Conservation (phyloP, 2,113 vertebrate species). For the Ptyas mucosa region DNA sequence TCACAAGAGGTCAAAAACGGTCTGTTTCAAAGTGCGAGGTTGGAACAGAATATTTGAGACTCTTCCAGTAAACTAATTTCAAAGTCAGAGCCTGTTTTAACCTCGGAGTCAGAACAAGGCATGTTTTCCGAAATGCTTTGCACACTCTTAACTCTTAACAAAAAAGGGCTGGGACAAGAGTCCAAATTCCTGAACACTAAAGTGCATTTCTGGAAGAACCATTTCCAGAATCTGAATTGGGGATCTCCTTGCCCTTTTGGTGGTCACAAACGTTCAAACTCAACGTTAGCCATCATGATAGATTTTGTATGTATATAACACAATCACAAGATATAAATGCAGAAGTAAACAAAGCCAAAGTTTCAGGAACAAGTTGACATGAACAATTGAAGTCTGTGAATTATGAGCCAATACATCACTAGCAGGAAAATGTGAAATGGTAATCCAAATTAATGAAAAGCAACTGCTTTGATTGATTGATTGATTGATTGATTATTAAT, state of each 20-base stretch:
- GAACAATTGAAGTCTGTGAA: slow-evolving; percentile 34
- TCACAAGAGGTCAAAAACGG: background rate
- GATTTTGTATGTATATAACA: background rate
- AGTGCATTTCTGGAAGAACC: background rate
- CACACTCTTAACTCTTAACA: background rate
- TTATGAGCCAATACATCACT: background rate
- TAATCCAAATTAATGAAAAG: background rate
- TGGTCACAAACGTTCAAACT: background rate
- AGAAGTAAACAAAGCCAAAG: slow-evolving; percentile 9
- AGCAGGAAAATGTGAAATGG: background rate
- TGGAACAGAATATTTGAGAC: background rate
- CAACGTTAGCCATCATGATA: slow-evolving; percentile 23
- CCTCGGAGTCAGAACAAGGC: background rate
- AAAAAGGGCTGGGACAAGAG: background rate
- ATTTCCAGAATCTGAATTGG: background rate
- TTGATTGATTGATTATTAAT: background rate
- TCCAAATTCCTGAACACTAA: background rate
- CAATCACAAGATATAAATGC: slow-evolving; percentile 17
- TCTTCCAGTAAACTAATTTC: background rate
- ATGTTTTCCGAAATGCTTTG: background rate
- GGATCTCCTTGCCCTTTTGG: background rate
- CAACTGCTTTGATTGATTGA: slow-evolving; percentile 11
- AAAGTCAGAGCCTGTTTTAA: background rate
- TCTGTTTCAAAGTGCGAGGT: background rate
- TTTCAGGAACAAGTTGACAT: slow-evolving; percentile 15